Base-by-base conservation (phyloP, 1,140 invertebrate genomes). In the Microvelia longipes region DNA sequence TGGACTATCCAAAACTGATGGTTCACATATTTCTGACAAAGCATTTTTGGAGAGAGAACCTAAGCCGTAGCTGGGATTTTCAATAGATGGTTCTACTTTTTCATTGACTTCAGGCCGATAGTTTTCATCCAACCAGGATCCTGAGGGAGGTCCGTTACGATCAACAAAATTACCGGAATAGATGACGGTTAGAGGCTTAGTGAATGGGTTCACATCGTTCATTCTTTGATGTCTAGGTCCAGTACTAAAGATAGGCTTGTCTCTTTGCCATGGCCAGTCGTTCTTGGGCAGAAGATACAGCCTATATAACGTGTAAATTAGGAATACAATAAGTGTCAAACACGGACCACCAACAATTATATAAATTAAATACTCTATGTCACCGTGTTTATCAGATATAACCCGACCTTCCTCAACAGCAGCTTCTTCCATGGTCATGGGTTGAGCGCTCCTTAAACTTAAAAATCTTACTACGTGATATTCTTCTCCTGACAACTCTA, bases 401-500 rank as follows among this genome's bases (percentile, higher is more conserved):
- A 71, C 67, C 63, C 71, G 67, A 27, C 29, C 70, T 29, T 63
- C 71, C 24, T 71, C 72, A 13, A 71, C 67, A 2, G 71, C 69
- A 2, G 66, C 69, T 29, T 73, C 73, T 11, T 73, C 74, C 70
- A 73, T 60, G 60, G 72, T 69, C 5, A 76, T 69, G 26, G 75
- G 75, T 60, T 73, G 71, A 25, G 74, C 72, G 14, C 75, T 74
- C 27, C 73, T 68, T 30, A 75, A 66, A 15, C 74, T 75, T 27
- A 76, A 62, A 67, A 73, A 73, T 50, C 73, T 70, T 60, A 77
- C 75, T 1, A 77, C 77, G 68, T 76, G 76, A 70, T 78, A 79
- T 71, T 78, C 78, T 67, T 79, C 76, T 2, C 77, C 78, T 5
- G 77, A 78, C 11, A 78, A 70, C 72, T 79, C 77, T 62, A 78